Evolutionary conservation across 2,888 invertebrate genomes (phyloP), one percentile per base, ranked within the genome.

Genomic region (Dryomyza anilis): DNA sequence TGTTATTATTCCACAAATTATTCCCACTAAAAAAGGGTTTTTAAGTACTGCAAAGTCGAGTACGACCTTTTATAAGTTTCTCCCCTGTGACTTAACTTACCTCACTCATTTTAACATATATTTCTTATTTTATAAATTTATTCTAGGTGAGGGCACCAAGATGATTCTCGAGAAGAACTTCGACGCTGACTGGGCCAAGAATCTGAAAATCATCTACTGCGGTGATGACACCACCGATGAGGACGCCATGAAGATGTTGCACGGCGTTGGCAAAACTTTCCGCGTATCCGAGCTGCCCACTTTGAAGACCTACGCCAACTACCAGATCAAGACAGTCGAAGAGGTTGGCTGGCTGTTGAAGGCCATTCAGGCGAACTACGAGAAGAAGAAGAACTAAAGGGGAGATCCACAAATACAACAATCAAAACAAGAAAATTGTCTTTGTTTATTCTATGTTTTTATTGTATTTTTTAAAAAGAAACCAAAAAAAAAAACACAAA

Each of bases 221-320:
- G 95, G 95, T 67, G 94, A 95, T 80, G 95, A 94, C 81, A 89
- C 88, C 69, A 95, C 94, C 7, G 95, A 95, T 80, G 94, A 95
- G 84, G 94, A 94, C 81, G 95, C 94, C 55, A 94, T 95, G 90
- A 87, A 89, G 88, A 92, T 93, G 67, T 73, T 81, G 50, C 72
- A 73, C 57, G 81, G 81, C 65, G 78, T 81, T 87, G 91, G 91
- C 12, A 89, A 90, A 45, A 91, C 91, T 16, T 92, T 92, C 85
- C 86, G 92, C 67, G 90, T 92, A 3, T 88, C 91, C 1, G 87
- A 89, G 16, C 88, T 89, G 33, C 87, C 89, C 71, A 89, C 89
- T 64, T 86, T 91, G 61, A 87, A 89, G 73, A 91, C 92, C 39
- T 88, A 88, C 21, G 91, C 91, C 7, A 89, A 91, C 74, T 85